phyloP scores from a whole-genome alignment of 2,888 invertebrate species.

The Eilema griseolum region DNA sequence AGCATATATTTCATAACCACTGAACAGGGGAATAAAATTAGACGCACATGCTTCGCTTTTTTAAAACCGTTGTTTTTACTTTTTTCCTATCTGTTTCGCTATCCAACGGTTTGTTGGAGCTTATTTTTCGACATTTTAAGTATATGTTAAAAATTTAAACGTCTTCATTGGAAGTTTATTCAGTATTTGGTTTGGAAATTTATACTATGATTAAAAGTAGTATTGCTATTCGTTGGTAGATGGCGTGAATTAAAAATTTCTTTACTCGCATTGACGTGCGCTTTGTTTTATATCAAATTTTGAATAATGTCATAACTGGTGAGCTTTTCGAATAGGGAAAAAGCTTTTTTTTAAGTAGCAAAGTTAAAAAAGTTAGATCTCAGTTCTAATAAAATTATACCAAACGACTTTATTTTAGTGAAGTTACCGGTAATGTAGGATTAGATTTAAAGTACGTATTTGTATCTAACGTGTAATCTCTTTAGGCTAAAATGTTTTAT shows the following conservation, averaged over 20 bases:
- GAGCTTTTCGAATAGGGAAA: too few species aligned
- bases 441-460: too few species aligned
- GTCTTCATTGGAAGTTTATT: neutral
- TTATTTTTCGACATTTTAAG: constrained; percentile 27
- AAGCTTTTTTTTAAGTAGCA: too few species aligned
- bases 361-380: too few species aligned
- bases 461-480: too few species aligned
- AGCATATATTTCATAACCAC: constrained; percentile 86
- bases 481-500: too few species aligned
- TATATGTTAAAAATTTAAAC: neutral
- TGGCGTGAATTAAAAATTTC: constrained; percentile 60
- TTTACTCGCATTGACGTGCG: neutral
- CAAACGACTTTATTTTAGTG: too few species aligned
- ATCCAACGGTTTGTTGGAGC: constrained; percentile 62
- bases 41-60: constrained; percentile 80
- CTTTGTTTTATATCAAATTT: neutral
- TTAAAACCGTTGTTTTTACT: constrained; percentile 75
- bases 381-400: too few species aligned
- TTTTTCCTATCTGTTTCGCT: constrained; percentile 67
- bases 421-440: too few species aligned
- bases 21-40: constrained; percentile 86
- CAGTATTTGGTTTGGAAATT: constrained; percentile 2
- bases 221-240: constrained; percentile 72
- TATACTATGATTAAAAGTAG: constrained; percentile 9
- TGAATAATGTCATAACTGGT: too few species aligned